Evolutionary conservation across 2,113 vertebrate genomes (phyloP).

Genomic region (Laterallus jamaicensis): DNA sequence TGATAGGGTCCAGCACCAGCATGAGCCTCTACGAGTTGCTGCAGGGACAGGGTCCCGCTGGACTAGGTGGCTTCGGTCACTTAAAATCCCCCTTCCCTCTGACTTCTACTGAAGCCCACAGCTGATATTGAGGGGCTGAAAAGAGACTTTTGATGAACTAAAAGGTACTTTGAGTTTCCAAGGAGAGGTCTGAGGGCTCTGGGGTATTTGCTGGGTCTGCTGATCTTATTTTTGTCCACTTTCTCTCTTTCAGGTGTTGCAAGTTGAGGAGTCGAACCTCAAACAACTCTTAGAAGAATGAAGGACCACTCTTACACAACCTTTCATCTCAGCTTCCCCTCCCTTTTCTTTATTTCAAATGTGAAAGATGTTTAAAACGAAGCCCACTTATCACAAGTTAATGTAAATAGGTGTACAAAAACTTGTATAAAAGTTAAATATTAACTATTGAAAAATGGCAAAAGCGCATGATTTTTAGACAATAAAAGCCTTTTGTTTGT

Average conservation of each 20-base stretch:
- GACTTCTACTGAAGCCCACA: constrained; percentile 28
- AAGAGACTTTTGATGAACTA: background rate
- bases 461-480: constrained; percentile 30
- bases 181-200: background rate
- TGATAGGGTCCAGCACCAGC: constrained; percentile 34
- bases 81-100: constrained; percentile 58
- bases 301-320: background rate
- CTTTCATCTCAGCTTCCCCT: background rate
- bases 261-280: background rate
- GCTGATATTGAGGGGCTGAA: background rate
- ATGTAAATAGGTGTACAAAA: constrained; percentile 72
- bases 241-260: constrained; percentile 17
- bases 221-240: background rate
- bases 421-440: constrained; percentile 38
- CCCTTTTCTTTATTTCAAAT: background rate
- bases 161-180: constrained; percentile 34
- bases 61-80: constrained; percentile 48
- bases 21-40: background rate
- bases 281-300: constrained; percentile 24
- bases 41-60: constrained; percentile 18
- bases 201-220: background rate
- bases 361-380: constrained; percentile 32
- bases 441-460: constrained; percentile 19
- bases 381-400: background rate
- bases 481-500: constrained; percentile 32